A percentile compares a stretch with the other conserved stretches of the same genome.
phyloP scores from a whole-genome alignment of 2,888 invertebrate genomes.

The Camponotus fellah region DNA sequence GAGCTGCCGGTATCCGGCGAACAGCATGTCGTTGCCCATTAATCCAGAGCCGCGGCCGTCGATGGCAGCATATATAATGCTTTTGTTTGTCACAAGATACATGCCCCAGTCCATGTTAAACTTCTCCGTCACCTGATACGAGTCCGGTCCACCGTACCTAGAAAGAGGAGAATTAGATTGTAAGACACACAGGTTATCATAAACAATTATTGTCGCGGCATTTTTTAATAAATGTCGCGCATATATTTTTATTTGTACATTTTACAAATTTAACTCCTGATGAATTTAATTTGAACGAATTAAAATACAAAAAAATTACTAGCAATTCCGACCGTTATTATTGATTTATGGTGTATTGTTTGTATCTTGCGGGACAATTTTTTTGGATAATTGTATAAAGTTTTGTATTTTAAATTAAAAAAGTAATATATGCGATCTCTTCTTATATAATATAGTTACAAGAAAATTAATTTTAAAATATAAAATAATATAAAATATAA shows the following conservation, averaged over 20 bases:
- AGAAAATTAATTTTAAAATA: not conserved
- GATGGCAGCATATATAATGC: constrained; percentile 95
- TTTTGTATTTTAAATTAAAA: not conserved
- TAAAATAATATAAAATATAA: too few species aligned
- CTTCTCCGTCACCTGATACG: constrained; percentile 93
- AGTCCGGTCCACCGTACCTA: constrained; percentile 97
- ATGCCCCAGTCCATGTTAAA: constrained; percentile 96
- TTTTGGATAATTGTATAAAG: constrained; percentile 4
- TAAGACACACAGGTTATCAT: not conserved
- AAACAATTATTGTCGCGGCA: not conserved
- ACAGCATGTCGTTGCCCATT: constrained; percentile 93
- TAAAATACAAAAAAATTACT: not conserved
- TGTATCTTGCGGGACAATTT: not conserved
- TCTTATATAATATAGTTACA: not conserved
- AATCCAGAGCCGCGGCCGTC: constrained; percentile 96
- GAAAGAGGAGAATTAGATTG: constrained; percentile 62
- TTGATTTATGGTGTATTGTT: not conserved
- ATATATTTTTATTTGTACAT: not conserved
- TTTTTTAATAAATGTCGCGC: not conserved
- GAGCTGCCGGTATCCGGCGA: constrained; percentile 93
- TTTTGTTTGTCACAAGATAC: constrained; percentile 93
- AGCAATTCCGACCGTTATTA: not conserved
- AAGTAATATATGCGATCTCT: not conserved
- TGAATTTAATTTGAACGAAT: not conserved
- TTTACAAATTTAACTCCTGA: not conserved